Percentiles rank a stretch among this genome's conserved stretches.
Conservation (phyloP, 2,888 invertebrate species). For the Scrobipalpa atriplicella region DNA sequence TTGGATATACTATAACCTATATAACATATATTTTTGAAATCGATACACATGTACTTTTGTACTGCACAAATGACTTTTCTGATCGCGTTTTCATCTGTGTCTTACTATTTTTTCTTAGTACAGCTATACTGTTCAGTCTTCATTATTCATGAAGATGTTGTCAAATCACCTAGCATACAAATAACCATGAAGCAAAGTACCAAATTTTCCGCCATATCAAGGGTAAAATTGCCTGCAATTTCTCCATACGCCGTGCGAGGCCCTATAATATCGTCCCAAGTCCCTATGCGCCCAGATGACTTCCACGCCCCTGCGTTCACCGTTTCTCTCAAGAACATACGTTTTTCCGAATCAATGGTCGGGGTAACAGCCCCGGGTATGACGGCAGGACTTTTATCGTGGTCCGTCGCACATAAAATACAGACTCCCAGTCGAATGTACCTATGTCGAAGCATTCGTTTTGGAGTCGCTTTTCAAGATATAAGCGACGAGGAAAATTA, state of each 20-base stretch:
- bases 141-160: neutral
- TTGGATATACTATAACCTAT: neutral
- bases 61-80: too few relatives aligned
- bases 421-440: slow-evolving; percentile 31
- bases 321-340: slow-evolving; percentile 27
- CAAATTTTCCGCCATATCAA: neutral
- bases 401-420: slow-evolving; percentile 32
- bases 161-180: neutral
- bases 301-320: slow-evolving; percentile 19
- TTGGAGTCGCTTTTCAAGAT: neutral
- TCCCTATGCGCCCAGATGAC: slow-evolving; percentile 7
- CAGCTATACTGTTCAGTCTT: too few relatives aligned
- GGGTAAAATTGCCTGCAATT: slow-evolving; percentile 10
- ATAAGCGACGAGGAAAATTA: neutral
- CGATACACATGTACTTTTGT: too few relatives aligned
- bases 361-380: slow-evolving; percentile 25
- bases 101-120: too few relatives aligned
- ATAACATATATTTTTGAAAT: too few relatives aligned
- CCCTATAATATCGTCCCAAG: neutral
- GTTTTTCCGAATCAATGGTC: slow-evolving; percentile 32
- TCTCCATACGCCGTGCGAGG: neutral
- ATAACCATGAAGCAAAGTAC: neutral
- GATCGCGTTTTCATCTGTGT: too few relatives aligned
- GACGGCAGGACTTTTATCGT: slow-evolving; percentile 32
- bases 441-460: neutral